Evolutionary conservation across 2,113 vertebrate genomes (phyloP).

Genomic region (Paramisgurnus dabryanus): DNA sequence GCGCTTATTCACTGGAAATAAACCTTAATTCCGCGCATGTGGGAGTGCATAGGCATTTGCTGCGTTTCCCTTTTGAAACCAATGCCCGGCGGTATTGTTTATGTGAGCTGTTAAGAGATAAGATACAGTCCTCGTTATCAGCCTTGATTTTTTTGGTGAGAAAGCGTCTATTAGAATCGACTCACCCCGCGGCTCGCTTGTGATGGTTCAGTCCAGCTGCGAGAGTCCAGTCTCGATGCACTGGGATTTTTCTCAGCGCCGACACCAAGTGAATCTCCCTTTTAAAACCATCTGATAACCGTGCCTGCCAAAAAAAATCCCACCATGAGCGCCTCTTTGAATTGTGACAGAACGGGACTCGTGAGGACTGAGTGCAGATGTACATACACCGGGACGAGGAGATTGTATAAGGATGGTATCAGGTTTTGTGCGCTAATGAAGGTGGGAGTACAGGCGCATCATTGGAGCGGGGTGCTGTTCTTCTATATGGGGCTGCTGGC

Average conservation of each 20-base stretch:
- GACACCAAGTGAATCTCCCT: slow-evolving; percentile 79
- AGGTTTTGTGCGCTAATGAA: slow-evolving; percentile 81
- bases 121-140: slow-evolving; percentile 61
- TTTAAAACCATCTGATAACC: slow-evolving; percentile 74
- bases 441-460: slow-evolving; percentile 77
- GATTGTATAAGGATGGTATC: slow-evolving; percentile 70
- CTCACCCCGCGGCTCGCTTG: slow-evolving; percentile 77
- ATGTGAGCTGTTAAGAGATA: slow-evolving; percentile 50
- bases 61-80: slow-evolving; percentile 38
- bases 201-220: slow-evolving; percentile 94
- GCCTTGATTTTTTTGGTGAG: slow-evolving; percentile 61
- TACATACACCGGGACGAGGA: slow-evolving; percentile 62
- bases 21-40: slow-evolving; percentile 54
- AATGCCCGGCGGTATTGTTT: slow-evolving; percentile 43
- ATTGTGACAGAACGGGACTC: slow-evolving; percentile 73
- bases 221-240: slow-evolving; percentile 85
- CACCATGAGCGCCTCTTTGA: slow-evolving; percentile 82
- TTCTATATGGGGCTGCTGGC: slow-evolving; percentile 87
- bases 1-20: slow-evolving; percentile 58
- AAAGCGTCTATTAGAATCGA: slow-evolving; percentile 66
- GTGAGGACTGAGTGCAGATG: slow-evolving; percentile 78
- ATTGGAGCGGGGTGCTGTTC: slow-evolving; percentile 88
- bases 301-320: slow-evolving; percentile 62
- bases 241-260: slow-evolving; percentile 84
- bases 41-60: slow-evolving; percentile 52